Base-by-base conservation (phyloP, 23 tunicate species). In the Halocynthia roretzi region DNA sequence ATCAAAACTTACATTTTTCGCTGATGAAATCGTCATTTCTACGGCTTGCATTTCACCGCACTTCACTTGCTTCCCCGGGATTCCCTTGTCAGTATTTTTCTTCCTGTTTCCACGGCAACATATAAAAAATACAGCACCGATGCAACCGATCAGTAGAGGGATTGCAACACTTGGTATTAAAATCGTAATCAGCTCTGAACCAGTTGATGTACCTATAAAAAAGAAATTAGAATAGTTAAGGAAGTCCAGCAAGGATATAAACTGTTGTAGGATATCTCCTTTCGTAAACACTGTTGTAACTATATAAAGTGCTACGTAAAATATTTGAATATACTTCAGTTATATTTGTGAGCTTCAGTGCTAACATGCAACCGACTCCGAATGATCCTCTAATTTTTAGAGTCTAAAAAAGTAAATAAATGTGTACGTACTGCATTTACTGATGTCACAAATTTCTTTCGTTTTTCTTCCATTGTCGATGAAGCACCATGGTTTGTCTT, bases 401-500 rank as follows among this genome's bases (percentile, higher is more conserved):
- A 18, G 71, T 66, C 10, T 57, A 58, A 58, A 58, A 15, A 58
- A 15, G 64, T 15, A 15, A 31, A 31, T 31, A 31, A 31, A 31
- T 31, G 1, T 31, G 44, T 64, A 50, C 79, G 54, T 44, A 71
- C 87, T 78, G 74, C 97, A 91, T 20, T 49, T 51, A 44, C 31
- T 48, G 44, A 91, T 61, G 51, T 81, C 71, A 76, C 97, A 91
- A 8, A 22, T 17, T 67, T 71, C 80, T 71, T 50, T 76, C 8
- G 63, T 52, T 23, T 65, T 71, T 66, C 73, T 56, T 22, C 51
- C 82, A 7, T 77, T 81, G 66, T 91, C 84, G 12, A 82, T 72
- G 64, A 53, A 91, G 67, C 97, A 91, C 97, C 97, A 91, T 6
- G 97, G 97, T 22, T 71, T 71, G 7, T 51, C 51, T 63, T 48